Base-by-base conservation (phyloP, 2,888 invertebrate species). In the Chironomus tentans region DNA sequence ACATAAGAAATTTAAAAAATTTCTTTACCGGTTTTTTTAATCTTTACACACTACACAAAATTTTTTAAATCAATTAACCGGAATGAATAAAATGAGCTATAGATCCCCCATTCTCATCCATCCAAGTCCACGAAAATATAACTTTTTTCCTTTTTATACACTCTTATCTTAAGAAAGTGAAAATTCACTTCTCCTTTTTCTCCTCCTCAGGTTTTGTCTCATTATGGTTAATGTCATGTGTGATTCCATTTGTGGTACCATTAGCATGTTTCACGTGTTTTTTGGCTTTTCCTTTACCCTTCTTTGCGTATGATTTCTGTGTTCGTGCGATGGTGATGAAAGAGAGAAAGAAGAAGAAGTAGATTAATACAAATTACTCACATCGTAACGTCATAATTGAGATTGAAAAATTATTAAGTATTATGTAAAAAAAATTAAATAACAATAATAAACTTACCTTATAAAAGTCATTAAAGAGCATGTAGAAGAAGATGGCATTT, bases 401-500 rank as follows among this genome's bases (percentile, higher is more conserved):
- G 10, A 38, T 38, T 38, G 28, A 28, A 28, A 28, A n/a, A n/a
- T 50, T 15, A 50, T n/a, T 13, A 5, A n/a, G 50, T 50, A 56
- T 56, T 56, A 22, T 56, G 62, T 62, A 22, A 62, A 38, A 10
- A 28, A 28, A 28, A 38, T 38, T 38, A 38, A 38, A 38, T 56
- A 56, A 56, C 18, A n/a, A 56, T 56, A 18, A 15, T 56, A 4
- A n/a, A n/a, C n/a, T 65, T 38, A 74, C 74, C 65, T 91, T 90
- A 84, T 97, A 97, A 86, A 97, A 97, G 81, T 96, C 92, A 77
- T 91, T 90, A 86, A 97, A 97, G 78, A 97, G 88, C 82, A 93
- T 90, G 83, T 95, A 94, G 87, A 97, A 97, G 87, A 97, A 93
- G 74, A 95, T 88, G 10, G 94, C 94, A 84, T 97, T 97, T 10